Evolutionary conservation across 2,797 vertebrate genomes (phyloP).

Genomic region (Myotis planiceps): DNA sequence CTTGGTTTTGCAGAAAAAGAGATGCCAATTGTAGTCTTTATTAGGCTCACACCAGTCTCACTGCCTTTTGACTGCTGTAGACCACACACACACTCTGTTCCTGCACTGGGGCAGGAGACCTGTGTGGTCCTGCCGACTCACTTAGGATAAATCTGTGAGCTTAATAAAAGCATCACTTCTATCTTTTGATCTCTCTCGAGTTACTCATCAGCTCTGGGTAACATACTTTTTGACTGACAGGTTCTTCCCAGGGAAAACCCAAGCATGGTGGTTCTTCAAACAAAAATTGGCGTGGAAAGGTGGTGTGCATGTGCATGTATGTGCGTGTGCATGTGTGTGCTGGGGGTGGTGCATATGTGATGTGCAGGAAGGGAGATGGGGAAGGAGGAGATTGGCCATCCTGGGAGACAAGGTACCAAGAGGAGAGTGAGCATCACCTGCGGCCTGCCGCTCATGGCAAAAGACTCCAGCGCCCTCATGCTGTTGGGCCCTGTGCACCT

Average conservation of each 20-base stretch:
- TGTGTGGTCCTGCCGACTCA: slow-evolving; percentile 89
- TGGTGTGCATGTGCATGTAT: background rate
- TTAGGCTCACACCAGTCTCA: slow-evolving; percentile 84
- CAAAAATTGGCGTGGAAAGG: slow-evolving; percentile 60
- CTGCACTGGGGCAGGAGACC: slow-evolving; percentile 84
- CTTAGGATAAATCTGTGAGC: slow-evolving; percentile 88
- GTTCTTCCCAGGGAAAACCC: slow-evolving; percentile 82
- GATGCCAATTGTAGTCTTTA: slow-evolving; percentile 87
- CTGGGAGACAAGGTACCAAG: background rate
- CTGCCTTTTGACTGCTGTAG: slow-evolving; percentile 81
- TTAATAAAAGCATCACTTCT: slow-evolving; percentile 85
- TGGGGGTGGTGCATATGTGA: background rate
- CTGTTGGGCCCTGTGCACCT: accelerated
- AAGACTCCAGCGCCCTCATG: background rate
- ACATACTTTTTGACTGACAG: slow-evolving; percentile 86
- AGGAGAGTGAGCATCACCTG: background rate
- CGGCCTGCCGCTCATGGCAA: background rate
- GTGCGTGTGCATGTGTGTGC: background rate
- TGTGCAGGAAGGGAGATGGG: background rate
- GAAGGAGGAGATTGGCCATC: background rate
- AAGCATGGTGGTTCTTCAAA: slow-evolving; percentile 83
- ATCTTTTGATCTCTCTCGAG: slow-evolving; percentile 90
- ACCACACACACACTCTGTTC: slow-evolving; percentile 87
- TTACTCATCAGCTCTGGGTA: slow-evolving; percentile 88
- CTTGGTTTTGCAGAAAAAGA: slow-evolving; percentile 81